Base-by-base conservation (phyloP, 2,888 invertebrate species). In the Epinotia nisella region DNA sequence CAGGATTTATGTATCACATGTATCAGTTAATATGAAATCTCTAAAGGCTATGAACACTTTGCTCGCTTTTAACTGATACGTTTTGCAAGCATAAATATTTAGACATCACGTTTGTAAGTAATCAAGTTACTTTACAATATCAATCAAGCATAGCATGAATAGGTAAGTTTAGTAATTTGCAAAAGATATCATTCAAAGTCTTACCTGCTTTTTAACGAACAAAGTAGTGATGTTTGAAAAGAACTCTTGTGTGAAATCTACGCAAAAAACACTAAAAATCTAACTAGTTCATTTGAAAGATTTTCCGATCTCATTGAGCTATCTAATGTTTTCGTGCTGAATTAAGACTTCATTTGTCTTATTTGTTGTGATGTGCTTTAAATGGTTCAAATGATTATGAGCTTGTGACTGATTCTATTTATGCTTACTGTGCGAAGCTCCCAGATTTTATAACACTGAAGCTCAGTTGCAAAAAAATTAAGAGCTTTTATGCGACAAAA, bases 201-300 rank as follows among this genome's bases (percentile, higher is more conserved):
- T 66, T 66, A 66, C 66, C 66, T 66, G 66, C 41, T 65, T 65
- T 65, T 65, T 5, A 66, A 66, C 3, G 39, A 66, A 66, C 65
- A 39, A 66, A 66, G 55, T 56, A 56, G 66, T 55, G 21, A 65
- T 21, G 55, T 53, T 49, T 24, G 55, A 55, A 29, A 60, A 71
- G 29, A 61, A 53, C 53, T 71, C 66, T 71, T 39, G 0, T 66
- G 66, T 66, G 71, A 72, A 55, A 72, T 72, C 71, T 45, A 71
- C 64, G 51, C 11, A 15, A 64, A 71, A 65, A 68, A 35, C 29
- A 61, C 59, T 49, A 61, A 39, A 55, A 61, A 68, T 62, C 56
- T 68, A 71, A 35, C 35, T 55, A 29, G 53, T 49, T 56, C 19
- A 10, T 10, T 24, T 29, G 17, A 39, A 49, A 61, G 60, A 24